Evolutionary conservation across 1,140 invertebrate species (phyloP), one percentile per base, ranked within the genome.

Genomic region (Drosophila quadrilineata): DNA sequence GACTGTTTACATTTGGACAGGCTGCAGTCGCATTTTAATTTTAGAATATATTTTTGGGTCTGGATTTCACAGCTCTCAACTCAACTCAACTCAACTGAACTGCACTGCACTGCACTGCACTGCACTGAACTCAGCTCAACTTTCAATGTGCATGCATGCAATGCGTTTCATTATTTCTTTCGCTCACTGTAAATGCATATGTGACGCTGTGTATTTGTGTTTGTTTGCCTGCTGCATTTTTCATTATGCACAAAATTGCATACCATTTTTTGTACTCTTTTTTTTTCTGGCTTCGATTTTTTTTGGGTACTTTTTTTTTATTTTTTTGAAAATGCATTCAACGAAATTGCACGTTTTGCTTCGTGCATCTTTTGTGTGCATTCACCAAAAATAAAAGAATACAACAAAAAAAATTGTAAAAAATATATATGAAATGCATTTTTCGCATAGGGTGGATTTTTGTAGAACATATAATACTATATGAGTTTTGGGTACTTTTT

Each of bases 11-110:
- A 71, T 85, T 85, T 82, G 79, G 79, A 71, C 79, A 85, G 63
- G 43, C n/a, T n/a, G n/a, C 79, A 59, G 65, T 85, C 68, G 79
- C 74, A 85, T 84, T 85, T 85, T 85, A 86, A 79, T 85, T 85
- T 84, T 84, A 84, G 74, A 85, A 84, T 85, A 85, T 84, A 85
- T 85, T 84, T 84, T 84, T 84, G 79, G 79, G 79, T 85, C 79
- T 84, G 79, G 66, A 85, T 85, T 85, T 75, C 70, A 74, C 79
- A 74, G 54, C 45, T 65, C 33, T n/a, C n/a, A n/a, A n/a, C n/a
- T n/a, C n/a, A n/a, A n/a, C n/a, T n/a, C n/a, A n/a, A n/a, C n/a
- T n/a, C n/a, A n/a, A n/a, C n/a, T n/a, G n/a, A n/a, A n/a, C n/a
- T n/a, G n/a, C n/a, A n/a, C n/a, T n/a, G n/a, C n/a, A n/a, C n/a